Base-by-base conservation (phyloP, 1,140 invertebrate species). In the Diuraphis noxia region DNA sequence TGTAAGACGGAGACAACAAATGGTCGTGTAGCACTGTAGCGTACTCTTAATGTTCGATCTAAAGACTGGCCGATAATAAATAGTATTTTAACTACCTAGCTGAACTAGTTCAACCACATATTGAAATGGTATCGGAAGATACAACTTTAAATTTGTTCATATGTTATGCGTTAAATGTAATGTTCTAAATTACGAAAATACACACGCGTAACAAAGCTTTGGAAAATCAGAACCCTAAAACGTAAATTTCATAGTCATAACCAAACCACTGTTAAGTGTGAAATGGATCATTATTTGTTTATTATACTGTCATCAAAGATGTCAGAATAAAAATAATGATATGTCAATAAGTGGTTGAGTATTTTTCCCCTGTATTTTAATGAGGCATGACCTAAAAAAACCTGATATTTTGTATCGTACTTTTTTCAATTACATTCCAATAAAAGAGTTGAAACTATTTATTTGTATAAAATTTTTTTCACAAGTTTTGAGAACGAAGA, bases 321-420 rank as follows among this genome's bases (percentile, higher is more conserved):
- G 36, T 41, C 36, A 72, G 17, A 43, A 21, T 77, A 63, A 88
- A 88, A 77, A 41, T 72, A 88, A 86, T 9, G 49, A 41, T 88
- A 41, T 88, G 52, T 88, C 87, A 77, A 88, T 72, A 88, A 88
- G 23, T 41, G 36, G 56, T 63, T 40, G 36, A 88, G 52, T 38
- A 30, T 63, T 23, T 88, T 72, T 8, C n/a, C 38, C 2, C 87
- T 63, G 52, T 88, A 88, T 63, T 88, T 63, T 88, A 88, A 88
- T 21, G 52, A 72, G 34, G 25, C 21, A 10, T 88, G 38, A 88
- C 52, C 87, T 88, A 30, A 40, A 88, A 72, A 56, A 88, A 34
- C 87, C 25, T 36, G 41, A 34, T 87, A 87, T 34, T 84, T 43
- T 17, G 13, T 84, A 84, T 43, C 40, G 43, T 43, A 43, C 30